Percentiles rank a stretch among this genome's conserved stretches.
Conservation (phyloP, 2,113 vertebrate species). For the Suncus etruscus region DNA sequence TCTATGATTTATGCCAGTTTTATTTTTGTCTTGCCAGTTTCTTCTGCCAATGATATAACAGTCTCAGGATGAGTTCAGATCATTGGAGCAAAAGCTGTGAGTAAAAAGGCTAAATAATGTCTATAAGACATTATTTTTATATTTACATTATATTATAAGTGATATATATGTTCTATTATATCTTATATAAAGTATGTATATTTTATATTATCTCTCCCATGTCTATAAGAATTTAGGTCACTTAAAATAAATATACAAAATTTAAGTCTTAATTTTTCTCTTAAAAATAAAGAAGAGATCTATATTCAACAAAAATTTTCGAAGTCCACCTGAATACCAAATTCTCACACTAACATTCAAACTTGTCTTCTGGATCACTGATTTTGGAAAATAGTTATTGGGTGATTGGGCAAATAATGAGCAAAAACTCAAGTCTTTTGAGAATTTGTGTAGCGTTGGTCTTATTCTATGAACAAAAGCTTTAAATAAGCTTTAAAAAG, state of each 20-base stretch:
- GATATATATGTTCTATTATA: too few species aligned
- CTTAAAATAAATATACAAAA: not conserved
- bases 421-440: not conserved
- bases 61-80: not conserved
- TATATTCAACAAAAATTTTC: slow-evolving; percentile 13
- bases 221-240: not conserved
- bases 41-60: not conserved
- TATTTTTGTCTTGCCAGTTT: slow-evolving; percentile 14
- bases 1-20: slow-evolving; percentile 19
- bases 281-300: not conserved
- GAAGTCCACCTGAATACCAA: not conserved
- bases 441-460: not conserved
- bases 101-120: not conserved
- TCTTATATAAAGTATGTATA: too few species aligned
- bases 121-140: too few species aligned
- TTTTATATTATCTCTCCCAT: not conserved
- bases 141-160: too few species aligned
- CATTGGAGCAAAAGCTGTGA: not conserved
- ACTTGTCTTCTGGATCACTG: not conserved
- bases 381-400: slow-evolving; percentile 19
- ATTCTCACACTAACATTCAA: slow-evolving; percentile 24
- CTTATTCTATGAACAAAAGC: too few species aligned
- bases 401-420: not conserved
- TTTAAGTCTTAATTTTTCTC: slow-evolving; percentile 1
- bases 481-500: too few species aligned